Percentiles rank a stretch among this genome's conserved stretches.
phyloP scores from a whole-genome alignment of 2,888 invertebrate genomes.

The Napeogenes sylphis region DNA sequence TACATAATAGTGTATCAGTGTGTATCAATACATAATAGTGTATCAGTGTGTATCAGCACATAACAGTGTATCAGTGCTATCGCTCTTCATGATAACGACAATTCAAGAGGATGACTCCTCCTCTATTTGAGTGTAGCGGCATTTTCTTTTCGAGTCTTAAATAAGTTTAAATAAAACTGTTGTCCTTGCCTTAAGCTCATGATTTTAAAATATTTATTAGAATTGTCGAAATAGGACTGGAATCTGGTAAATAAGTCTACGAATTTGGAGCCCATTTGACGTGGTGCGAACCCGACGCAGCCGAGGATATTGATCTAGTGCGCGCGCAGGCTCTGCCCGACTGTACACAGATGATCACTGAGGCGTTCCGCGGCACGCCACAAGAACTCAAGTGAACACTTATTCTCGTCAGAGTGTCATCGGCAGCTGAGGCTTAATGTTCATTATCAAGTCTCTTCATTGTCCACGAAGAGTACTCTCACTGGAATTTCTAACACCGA shows the following conservation, averaged over 20 bases:
- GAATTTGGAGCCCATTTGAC: slow-evolving; percentile 62
- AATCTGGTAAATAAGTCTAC: slow-evolving; percentile 48
- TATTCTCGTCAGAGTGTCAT: slow-evolving; percentile 58
- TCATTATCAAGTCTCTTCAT: slow-evolving; percentile 39
- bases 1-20: slow-evolving; percentile 31
- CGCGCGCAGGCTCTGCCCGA: slow-evolving; percentile 71
- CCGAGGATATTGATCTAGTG: slow-evolving; percentile 71
- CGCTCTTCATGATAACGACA: slow-evolving; percentile 30
- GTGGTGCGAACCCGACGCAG: slow-evolving; percentile 67
- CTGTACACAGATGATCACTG: slow-evolving; percentile 68
- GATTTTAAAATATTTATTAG: too few relatives aligned
- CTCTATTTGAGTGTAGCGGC: too few relatives aligned
- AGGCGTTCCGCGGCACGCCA: slow-evolving; percentile 60
- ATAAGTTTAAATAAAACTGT: too few relatives aligned
- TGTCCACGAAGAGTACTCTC: slow-evolving; percentile 18
- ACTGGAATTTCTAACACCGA: neutral
- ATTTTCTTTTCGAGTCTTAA: too few relatives aligned
- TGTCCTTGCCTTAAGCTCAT: too few relatives aligned
- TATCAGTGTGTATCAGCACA: too few relatives aligned
- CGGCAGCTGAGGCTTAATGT: slow-evolving; percentile 48
- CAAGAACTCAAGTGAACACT: slow-evolving; percentile 65
- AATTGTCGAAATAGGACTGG: slow-evolving; percentile 11
- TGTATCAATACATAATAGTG: too few relatives aligned
- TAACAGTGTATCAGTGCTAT: slow-evolving; percentile 29
- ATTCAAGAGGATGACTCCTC: slow-evolving; percentile 2